These are phyloP conservation scores for Plebejus melissa DNA, from an alignment of 2,888 invertebrate genomes.

Conservation along the genomic window DNA sequence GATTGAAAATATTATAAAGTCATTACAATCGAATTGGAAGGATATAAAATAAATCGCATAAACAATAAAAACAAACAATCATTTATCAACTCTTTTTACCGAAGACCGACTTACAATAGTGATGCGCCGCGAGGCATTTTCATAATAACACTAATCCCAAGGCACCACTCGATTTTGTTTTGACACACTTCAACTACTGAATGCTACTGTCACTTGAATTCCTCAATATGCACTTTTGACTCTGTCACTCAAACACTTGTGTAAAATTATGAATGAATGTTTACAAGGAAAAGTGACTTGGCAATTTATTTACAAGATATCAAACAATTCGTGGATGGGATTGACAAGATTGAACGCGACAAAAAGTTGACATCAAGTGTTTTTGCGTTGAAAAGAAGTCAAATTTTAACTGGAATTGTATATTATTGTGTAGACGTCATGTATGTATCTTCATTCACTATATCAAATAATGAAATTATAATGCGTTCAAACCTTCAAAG, in stretches of 20 bases:
- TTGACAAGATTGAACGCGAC: constrained; percentile 2
- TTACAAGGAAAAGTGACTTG: constrained; percentile 54
- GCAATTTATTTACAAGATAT: constrained; percentile 35
- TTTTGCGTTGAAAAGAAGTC: background rate
- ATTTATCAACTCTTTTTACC: constrained; percentile 26
- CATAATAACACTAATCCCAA: constrained; percentile 55
- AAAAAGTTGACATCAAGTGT: background rate
- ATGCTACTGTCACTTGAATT: constrained; percentile 45
- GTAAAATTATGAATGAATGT: constrained; percentile 51
- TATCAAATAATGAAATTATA: background rate
- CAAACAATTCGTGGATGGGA: constrained; percentile 10
- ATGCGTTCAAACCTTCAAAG: background rate
- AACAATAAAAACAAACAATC: constrained; percentile 30
- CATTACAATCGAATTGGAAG: constrained; percentile 6
- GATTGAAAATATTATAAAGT: background rate
- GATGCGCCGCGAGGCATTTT: constrained; percentile 49
- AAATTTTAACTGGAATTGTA: background rate
- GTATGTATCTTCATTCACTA: too few species aligned
- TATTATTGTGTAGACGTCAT: background rate
- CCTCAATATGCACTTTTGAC: constrained; percentile 49
- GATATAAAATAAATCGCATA: background rate
- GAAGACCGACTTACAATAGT: constrained; percentile 25
- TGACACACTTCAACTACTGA: constrained; percentile 65
- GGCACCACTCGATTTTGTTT: constrained; percentile 75
- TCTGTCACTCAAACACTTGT: constrained; percentile 48